Conservation (phyloP, 2,888 invertebrate genomes). For the Merodon equestris region DNA sequence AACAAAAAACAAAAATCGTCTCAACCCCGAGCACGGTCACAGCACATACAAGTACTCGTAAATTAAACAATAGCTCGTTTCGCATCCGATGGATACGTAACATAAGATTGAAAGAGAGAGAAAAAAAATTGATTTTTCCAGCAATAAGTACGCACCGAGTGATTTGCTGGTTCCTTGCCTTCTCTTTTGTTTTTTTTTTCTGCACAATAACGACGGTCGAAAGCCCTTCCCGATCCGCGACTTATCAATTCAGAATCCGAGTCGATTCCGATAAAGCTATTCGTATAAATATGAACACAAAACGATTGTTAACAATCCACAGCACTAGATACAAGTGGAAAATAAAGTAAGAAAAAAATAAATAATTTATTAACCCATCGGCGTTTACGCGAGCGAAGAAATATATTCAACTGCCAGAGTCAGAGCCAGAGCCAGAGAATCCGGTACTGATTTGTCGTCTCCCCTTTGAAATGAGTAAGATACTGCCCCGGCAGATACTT, state of each 20-base stretch:
- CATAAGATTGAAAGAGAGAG: slow-evolving; percentile 2
- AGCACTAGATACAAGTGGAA: background rate
- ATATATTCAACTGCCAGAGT: slow-evolving; percentile 62
- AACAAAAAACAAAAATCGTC: no score
- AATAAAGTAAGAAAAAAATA: slow-evolving; percentile 32
- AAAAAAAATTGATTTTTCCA: slow-evolving; percentile 59
- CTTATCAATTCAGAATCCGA: no score
- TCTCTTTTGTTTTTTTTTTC: slow-evolving; percentile 1
- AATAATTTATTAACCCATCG: slow-evolving; percentile 62
- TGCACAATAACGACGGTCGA: no score
- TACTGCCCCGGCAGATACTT: slow-evolving; percentile 27
- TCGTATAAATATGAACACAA: background rate
- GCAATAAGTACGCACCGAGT: slow-evolving; percentile 45
- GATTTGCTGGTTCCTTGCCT: slow-evolving; percentile 12
- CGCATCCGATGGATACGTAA: slow-evolving; percentile 53
- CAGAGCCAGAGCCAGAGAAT: slow-evolving; percentile 65
- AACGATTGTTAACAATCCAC: slow-evolving; percentile 13
- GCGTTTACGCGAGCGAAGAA: slow-evolving; percentile 59
- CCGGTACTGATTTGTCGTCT: slow-evolving; percentile 61
- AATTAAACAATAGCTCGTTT: slow-evolving; percentile 21
- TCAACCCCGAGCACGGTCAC: no score
- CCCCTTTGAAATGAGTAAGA: slow-evolving; percentile 42
- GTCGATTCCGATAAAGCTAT: background rate
- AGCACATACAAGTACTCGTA: slow-evolving; percentile 27
- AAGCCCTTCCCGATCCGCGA: no score